Conservation (phyloP, 1,140 invertebrate genomes). For the Ceratina japonica region DNA sequence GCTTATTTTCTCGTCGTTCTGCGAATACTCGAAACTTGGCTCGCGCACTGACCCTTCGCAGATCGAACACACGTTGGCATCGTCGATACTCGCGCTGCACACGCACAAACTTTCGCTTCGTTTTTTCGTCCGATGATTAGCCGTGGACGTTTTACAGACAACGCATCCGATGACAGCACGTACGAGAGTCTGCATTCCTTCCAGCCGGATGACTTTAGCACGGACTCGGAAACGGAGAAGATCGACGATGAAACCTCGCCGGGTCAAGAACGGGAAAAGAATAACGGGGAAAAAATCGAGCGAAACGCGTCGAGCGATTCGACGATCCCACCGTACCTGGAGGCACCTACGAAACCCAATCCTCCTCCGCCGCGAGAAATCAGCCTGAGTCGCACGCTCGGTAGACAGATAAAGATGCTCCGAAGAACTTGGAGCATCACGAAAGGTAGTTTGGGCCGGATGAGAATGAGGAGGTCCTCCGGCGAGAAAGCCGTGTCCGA, state of each 20-base stretch:
- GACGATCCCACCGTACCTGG: conserved; percentile 28
- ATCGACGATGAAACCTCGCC: not conserved
- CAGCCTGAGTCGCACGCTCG: conserved; percentile 71
- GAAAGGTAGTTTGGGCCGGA: conserved; percentile 74
- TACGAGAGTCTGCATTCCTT: conserved; percentile 73
- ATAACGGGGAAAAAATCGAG: too few species aligned
- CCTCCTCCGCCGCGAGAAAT: conserved; percentile 73
- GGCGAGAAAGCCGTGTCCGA: conserved; percentile 56
- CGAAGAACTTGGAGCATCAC: conserved; percentile 76
- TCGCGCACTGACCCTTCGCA: too few species aligned
- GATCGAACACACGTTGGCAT: too few species aligned
- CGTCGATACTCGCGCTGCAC: too few species aligned
- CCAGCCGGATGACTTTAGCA: conserved; percentile 68
- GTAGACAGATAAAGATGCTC: conserved; percentile 73
- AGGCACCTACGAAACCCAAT: conserved; percentile 70
- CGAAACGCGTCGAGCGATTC: not conserved
- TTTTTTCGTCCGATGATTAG: not conserved
- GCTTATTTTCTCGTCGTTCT: too few species aligned
- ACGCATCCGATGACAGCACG: conserved; percentile 74
- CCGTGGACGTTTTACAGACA: conserved; percentile 59
- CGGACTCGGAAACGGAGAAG: conserved; percentile 65
- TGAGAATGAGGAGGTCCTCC: conserved; percentile 65
- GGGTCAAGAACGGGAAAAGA: not conserved
- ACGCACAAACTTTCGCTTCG: not conserved
- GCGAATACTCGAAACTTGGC: too few species aligned